These are phyloP conservation scores for Craseonycteris thonglongyai DNA, from an alignment of 2,113 vertebrate genomes.

Conservation along the genomic window DNA sequence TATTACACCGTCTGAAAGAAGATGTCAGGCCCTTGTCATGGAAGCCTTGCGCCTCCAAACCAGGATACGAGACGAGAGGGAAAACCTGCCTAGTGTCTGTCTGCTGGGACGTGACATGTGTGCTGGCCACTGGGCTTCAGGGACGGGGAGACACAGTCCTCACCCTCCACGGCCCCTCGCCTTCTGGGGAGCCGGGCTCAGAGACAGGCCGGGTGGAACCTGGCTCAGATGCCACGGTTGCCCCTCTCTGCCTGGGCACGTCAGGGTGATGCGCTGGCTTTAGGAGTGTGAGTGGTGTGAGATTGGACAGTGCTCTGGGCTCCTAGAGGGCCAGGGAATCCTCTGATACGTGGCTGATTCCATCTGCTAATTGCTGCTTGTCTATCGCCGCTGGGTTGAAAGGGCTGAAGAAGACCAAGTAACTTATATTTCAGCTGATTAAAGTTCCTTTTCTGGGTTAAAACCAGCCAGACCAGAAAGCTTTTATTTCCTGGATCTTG, in stretches of 20 bases:
- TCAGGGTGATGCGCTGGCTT: rapidly evolving
- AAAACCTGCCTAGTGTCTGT: background rate
- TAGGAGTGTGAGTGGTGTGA: rapidly evolving
- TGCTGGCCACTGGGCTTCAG: background rate
- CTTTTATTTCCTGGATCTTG: background rate
- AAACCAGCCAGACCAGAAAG: background rate
- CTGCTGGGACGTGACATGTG: background rate
- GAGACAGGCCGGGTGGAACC: background rate
- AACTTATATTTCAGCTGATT: background rate
- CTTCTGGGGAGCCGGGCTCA: background rate
- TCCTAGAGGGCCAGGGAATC: background rate
- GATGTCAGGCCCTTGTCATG: background rate
- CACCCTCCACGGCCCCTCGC: background rate
- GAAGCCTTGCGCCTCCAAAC: background rate
- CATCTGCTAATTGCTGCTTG: background rate
- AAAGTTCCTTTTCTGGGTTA: background rate
- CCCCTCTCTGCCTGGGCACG: background rate
- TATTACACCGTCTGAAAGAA: background rate
- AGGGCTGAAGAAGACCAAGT: background rate
- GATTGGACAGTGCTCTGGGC: rapidly evolving
- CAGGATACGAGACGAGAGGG: background rate
- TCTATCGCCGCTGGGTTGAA: background rate
- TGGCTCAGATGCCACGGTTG: background rate
- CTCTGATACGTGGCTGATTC: background rate
- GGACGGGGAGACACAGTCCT: background rate